Evolutionary conservation across 2,888 invertebrate genomes (phyloP).

Genomic region (Netelia melanura): DNA sequence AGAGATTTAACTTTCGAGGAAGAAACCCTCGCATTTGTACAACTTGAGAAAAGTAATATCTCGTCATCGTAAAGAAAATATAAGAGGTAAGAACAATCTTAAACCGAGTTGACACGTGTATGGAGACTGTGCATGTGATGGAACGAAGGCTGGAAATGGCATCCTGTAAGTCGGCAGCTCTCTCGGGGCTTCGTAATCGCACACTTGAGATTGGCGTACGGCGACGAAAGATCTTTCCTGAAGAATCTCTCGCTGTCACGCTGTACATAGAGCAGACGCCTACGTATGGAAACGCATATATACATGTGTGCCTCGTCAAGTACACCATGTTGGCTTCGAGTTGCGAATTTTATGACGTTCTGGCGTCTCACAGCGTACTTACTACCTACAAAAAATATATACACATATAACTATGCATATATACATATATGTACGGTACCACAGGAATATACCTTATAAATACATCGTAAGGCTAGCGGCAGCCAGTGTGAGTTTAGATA

Average conservation of each 20-base stretch:
- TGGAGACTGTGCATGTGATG: conserved; percentile 10
- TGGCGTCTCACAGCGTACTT: conserved; percentile 13
- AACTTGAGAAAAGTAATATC: conserved; percentile 37
- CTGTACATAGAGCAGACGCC: not conserved
- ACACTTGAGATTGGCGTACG: conserved; percentile 22
- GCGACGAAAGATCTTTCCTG: conserved; percentile 15
- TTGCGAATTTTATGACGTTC: conserved; percentile 41
- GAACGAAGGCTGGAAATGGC: conserved; percentile 25
- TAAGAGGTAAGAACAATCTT: conserved; percentile 43
- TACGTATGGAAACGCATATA: not conserved
- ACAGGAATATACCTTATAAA: not conserved
- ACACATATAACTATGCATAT: not conserved
- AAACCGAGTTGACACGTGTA: conserved; percentile 24
- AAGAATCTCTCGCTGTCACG: not conserved
- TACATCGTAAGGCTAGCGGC: not conserved
- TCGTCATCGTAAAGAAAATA: conserved; percentile 37
- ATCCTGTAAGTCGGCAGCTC: not conserved
- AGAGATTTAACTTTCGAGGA: conserved; percentile 37
- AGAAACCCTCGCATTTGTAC: conserved; percentile 24
- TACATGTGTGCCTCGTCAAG: not conserved
- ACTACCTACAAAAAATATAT: not conserved
- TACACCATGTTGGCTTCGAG: conserved; percentile 1
- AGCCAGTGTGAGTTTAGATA: conserved; percentile 20
- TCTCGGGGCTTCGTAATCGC: not conserved
- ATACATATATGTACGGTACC: not conserved